These are phyloP conservation scores for Diplazon laetatorius DNA, from an alignment of 2,888 invertebrate species.

Conservation along the genomic window DNA sequence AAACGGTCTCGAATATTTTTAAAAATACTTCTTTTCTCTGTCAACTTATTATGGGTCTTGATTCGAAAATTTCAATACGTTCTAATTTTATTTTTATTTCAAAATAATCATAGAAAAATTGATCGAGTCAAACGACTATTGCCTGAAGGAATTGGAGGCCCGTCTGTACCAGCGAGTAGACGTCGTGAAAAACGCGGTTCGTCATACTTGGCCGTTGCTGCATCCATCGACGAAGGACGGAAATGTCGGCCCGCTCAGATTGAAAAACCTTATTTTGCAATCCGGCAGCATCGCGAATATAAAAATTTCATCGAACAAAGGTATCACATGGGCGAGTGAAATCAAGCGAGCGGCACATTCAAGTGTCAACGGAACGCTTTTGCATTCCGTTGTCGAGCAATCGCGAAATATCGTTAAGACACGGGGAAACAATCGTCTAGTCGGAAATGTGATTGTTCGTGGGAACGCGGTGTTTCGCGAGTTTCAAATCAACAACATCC, in stretches of 20 bases:
- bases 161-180: conserved; percentile 66
- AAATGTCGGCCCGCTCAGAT: conserved; percentile 49
- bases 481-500: conserved; percentile 69
- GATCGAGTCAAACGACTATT: conserved; percentile 61
- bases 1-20: conserved; percentile 4
- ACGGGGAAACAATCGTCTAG: conserved; percentile 46
- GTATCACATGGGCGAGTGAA: conserved; percentile 41
- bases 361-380: background rate
- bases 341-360: background rate
- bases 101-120: too few species aligned
- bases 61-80: too few species aligned
- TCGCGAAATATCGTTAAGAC: conserved; percentile 27
- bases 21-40: background rate
- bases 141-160: conserved; percentile 69
- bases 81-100: too few species aligned
- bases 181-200: conserved; percentile 64
- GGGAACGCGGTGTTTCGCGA: conserved; percentile 68
- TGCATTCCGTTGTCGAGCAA: conserved; percentile 19
- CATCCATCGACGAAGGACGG: conserved; percentile 61
- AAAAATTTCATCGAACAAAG: conserved; percentile 7
- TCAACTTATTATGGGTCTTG: too few species aligned
- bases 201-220: conserved; percentile 67
- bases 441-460: conserved; percentile 64
- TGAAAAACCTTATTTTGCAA: conserved; percentile 66
- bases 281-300: conserved; percentile 51